Evolutionary conservation across 2,797 vertebrate species (phyloP).

Genomic region (Manis javanica): DNA sequence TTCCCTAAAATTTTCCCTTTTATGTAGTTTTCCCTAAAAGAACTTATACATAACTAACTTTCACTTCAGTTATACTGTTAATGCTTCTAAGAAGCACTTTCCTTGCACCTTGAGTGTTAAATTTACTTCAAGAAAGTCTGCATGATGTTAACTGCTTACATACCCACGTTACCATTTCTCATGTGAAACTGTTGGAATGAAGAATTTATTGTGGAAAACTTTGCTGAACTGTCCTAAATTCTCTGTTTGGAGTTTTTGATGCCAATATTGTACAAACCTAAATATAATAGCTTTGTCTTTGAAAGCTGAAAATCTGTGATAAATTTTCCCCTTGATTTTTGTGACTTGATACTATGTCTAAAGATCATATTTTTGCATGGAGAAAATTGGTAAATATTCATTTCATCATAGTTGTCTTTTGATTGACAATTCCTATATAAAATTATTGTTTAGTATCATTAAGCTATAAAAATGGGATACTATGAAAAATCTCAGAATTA

Average conservation of each 20-base stretch:
- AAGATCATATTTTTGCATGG: neutral
- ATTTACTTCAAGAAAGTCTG: neutral
- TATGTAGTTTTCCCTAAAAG: neutral
- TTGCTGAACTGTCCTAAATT: neutral
- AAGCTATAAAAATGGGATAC: constrained; percentile 10
- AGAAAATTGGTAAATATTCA: neutral
- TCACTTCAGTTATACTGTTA: neutral
- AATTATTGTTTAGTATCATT: constrained; percentile 14
- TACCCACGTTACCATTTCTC: neutral
- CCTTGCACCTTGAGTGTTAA: neutral
- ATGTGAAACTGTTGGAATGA: neutral
- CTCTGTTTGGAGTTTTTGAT: neutral
- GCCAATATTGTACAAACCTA: neutral
- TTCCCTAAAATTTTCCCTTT: neutral
- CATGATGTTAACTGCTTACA: neutral
- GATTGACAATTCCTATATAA: neutral
- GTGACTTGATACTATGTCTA: neutral
- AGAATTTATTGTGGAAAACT: neutral
- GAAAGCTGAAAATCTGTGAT: neutral
- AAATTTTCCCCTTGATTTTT: neutral
- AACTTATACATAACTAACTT: neutral
- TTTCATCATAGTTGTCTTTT: neutral
- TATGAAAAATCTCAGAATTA: constrained; percentile 23
- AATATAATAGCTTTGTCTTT: neutral
- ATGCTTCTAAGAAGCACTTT: constrained; percentile 7